Base-by-base conservation (phyloP, 2,113 vertebrate species). In the Rhizomys pruinosus region DNA sequence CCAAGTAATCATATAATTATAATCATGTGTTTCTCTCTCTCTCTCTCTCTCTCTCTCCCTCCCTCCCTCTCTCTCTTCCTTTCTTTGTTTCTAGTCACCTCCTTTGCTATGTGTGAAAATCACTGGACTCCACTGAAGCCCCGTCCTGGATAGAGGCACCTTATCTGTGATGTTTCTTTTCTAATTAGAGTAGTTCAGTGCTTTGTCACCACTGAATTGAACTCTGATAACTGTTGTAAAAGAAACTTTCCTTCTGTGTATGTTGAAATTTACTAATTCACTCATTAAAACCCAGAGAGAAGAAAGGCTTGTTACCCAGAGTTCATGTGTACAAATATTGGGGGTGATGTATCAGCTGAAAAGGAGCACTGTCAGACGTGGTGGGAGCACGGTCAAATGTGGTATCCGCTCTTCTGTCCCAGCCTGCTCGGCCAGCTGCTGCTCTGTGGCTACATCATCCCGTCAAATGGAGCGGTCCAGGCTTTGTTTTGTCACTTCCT, bases 231-330 rank as follows among this genome's bases (percentile, higher is more conserved):
- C 85, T 77, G 23, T 88, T 68, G 34, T 15, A 44, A 85, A 74
- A 89, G 34, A 47, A 68, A 81, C 64, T 96, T n/a, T n/a, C 17
- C 74, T 85, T 27, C 3, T 59, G 55, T 25, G 19, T 61, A 63
- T 84, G 52, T 87, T 93, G 32, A 66, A 27, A 69, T 92, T 72
- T 34, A 47, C 37, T 77, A 34, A n/a, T n/a, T n/a, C n/a, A n/a
- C n/a, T n/a, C n/a, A n/a, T n/a, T n/a, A n/a, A n/a, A n/a, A n/a
- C n/a, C n/a, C n/a, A n/a, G n/a, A n/a, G n/a, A n/a, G n/a, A n/a
- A n/a, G n/a, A n/a, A n/a, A n/a, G n/a, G n/a, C n/a, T n/a, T n/a
- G n/a, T n/a, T n/a, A 77, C 84, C 52, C 77, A 76, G 44, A 69
- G 27, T 90, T 87, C 34, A 23, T n/a, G 11, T 12, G 12, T 55